Base-by-base conservation (phyloP, 1,140 invertebrate species). In the Olivierus martensii region DNA sequence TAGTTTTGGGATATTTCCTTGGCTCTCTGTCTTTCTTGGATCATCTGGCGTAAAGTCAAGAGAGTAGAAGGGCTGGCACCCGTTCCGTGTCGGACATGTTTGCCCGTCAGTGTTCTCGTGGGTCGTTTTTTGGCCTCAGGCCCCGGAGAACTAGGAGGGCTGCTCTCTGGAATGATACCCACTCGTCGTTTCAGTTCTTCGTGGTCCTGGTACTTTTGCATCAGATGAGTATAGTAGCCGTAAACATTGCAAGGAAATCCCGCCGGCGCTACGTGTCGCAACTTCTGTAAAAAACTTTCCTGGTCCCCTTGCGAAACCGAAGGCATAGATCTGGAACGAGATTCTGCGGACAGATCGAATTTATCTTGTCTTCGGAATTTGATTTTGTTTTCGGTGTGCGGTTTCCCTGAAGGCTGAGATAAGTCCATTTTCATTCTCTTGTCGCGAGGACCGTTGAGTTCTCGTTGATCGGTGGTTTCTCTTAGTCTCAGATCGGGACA, bases 11-110 rank as follows among this genome's bases (percentile, higher is more conserved):
- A 4, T 7, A 22, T 4, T 49, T 59, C 66, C 52, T 65, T 65
- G 5, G 68, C 53, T 51, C 64, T 59, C 57, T 72, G 70, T 38
- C 71, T 62, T 46, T 72, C 70, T 54, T 73, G 63, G 19, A 74
- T 69, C 53, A 73, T 73, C 44, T 67, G 63, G 14, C 71, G 62
- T 7, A 74, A 62, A n/a, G 68, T 69, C 7, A 67, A 55, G 15
- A 74, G 63, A 1, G 71, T 73, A 7, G 66, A 59, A 2, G 71
- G 65, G 17, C 67, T 71, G 19, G 73, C 73, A 19, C 73, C 73
- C 5, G 73, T 74, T 15, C 73, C 73, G 17, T 70, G 67, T 14
- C 68, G 59, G 2, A 74, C 73, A 55, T 74, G 72, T 52, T 71
- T 67, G 2, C 73, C 73, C 3, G 67, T 71, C 15, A 71, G 64